Conservation (phyloP, 2,797 vertebrate genomes). For the Coilia nasus region DNA sequence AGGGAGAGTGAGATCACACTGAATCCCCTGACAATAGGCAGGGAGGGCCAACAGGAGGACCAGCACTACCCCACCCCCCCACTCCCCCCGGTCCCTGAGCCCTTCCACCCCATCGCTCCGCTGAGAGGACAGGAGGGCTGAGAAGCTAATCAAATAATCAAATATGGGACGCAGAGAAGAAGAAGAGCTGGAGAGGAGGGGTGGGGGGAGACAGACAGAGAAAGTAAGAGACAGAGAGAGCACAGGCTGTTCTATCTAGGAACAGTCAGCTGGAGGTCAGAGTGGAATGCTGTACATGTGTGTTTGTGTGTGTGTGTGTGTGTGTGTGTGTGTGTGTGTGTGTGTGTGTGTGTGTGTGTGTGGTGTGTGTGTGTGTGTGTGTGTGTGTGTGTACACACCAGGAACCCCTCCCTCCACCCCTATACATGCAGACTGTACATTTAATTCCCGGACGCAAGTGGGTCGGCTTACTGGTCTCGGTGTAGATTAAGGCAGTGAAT, state of each 20-base stretch:
- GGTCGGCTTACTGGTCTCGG: conserved; percentile 29
- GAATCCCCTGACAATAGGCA: conserved; percentile 47
- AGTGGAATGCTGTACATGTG: not conserved
- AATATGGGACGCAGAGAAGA: conserved; percentile 14
- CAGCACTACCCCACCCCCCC: conserved; percentile 6
- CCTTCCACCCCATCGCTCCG: conserved; percentile 35
- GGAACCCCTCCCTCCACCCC: not conserved
- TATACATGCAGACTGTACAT: conserved; percentile 2
- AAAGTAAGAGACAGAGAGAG: not conserved
- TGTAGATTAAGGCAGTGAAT: conserved; percentile 40
- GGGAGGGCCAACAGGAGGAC: conserved; percentile 41
- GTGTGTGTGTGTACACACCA: not conserved
- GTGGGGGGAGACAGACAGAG: not conserved
- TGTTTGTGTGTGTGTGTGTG: conserved; percentile 10
- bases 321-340: conserved; percentile 1
- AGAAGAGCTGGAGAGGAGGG: not conserved
- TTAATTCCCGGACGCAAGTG: conserved; percentile 38
- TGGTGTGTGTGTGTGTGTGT: not conserved
- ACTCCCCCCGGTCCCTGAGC: conserved; percentile 43
- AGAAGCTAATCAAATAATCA: conserved; percentile 45
- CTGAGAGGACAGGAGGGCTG: conserved; percentile 23
- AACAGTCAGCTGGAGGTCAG: not conserved
- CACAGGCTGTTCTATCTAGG: conserved; percentile 8
- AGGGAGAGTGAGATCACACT: not conserved
- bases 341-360: not conserved